Evolutionary conservation across 2,888 invertebrate species (phyloP).

Genomic region (Aricia artaxerxes): DNA sequence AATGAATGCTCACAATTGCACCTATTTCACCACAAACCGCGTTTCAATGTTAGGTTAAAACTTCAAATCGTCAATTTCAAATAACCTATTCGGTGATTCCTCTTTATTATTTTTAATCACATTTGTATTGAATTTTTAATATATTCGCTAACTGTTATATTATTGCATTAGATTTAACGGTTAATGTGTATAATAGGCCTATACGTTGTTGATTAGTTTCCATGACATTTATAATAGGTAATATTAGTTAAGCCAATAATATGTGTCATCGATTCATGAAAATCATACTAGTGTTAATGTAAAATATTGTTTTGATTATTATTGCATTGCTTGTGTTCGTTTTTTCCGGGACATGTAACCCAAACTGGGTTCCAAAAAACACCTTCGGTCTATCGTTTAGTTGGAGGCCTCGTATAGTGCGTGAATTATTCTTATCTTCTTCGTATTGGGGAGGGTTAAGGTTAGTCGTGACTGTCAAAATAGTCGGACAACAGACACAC

Average conservation of each 20-base stretch:
- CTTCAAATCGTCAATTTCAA: not conserved
- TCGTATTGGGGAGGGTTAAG: no score
- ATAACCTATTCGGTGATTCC: not conserved
- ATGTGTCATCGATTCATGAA: conserved; percentile 40
- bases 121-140: conserved; percentile 12
- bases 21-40: not conserved
- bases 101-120: not conserved
- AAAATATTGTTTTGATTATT: not conserved
- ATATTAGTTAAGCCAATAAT: conserved; percentile 37
- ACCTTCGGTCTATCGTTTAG: no score
- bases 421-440: no score
- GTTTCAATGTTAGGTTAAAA: not conserved
- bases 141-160: conserved; percentile 16
- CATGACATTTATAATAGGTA: conserved; percentile 38
- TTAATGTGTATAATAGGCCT: conserved; percentile 36
- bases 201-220: conserved; percentile 41
- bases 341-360: not conserved
- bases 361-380: not conserved
- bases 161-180: conserved; percentile 13
- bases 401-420: no score
- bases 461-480: not conserved
- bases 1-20: not conserved
- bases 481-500: not conserved
- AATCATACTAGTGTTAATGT: conserved; percentile 32
- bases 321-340: not conserved